Evolutionary conservation across 2,113 vertebrate genomes (phyloP), one percentile per base, ranked within the genome.

Genomic region (Balaenoptera acutorostrata): DNA sequence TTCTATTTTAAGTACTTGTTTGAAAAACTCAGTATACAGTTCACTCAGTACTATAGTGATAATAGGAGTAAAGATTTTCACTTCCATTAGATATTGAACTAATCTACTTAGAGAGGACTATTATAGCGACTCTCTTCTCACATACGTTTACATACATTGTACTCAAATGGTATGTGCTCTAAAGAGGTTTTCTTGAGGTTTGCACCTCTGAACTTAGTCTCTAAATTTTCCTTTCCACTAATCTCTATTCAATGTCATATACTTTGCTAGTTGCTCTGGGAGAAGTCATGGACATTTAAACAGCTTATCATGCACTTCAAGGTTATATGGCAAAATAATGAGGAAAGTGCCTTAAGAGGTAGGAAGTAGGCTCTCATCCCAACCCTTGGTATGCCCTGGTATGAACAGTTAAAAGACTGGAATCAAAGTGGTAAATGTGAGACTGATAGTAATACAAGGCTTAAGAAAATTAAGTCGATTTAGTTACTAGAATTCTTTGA

Each of bases 1-100:
- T 97, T 95, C 95, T 85, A 81, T 81, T 98, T 98, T 96, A 98
- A 98, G 98, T 98, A 98, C 95, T 95, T 97, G 61, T 98, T 97
- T 97, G 97, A 98, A 97, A 98, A 98, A 95, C 29, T 96, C 96
- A 93, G 92, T 93, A 21, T 44, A 96, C 88, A 95, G 97, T 98
- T 98, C 88, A 97, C 64, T 98, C 95, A 98, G 83, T 29, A 44
- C 85, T 97, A 98, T 10, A 97, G 86, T 94, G 82, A 98, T 94
- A 97, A 96, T 77, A 97, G 89, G 93, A 98, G 95, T 95, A 97
- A 96, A 98, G 93, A 98, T 95, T 93, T 95, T 98, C 96, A 96
- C 95, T 97, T 95, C 95, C 96, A 96, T 74, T 97, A 95, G 93
- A 97, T 96, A 98, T 0, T 97, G 90, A 97, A 93, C 97, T 97